Base-by-base conservation (phyloP, 1,140 invertebrate genomes). In the Camponotus pennsylvanicus region DNA sequence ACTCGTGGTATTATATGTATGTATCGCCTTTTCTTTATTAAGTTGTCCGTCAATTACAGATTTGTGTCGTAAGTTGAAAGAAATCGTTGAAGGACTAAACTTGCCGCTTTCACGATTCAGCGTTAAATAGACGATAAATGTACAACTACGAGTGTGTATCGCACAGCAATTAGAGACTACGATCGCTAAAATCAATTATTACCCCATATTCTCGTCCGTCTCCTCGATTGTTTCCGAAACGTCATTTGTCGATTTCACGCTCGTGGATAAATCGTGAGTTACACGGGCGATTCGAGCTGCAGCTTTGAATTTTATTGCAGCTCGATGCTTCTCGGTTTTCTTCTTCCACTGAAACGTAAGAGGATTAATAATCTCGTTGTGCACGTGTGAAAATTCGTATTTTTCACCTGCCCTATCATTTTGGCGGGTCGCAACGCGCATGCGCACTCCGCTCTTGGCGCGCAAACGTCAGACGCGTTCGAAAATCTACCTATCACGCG, bases 261-360 rank as follows among this genome's bases (percentile, higher is more conserved):
- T 86, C n/a, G 92, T 90, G 21, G 88, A 92, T 42, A 95, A 90
- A 63, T 95, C 93, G 21, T 95, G 91, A 7, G 94, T 93, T 52
- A 95, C 93, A 21, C 93, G 86, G 15, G 96, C 96, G 27, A 96
- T 95, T 37, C 96, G 94, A 78, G 95, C 96, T 0, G 96, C 96
- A 37, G 97, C 97, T 93, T 97, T 97, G 80, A 97, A 97, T 88
- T 96, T 96, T 57, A 97, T 96, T 34, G 96, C 95, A 0, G 96
- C 97, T 86, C 95, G 95, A 92, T 96, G 96, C 92, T 97, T 97
- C 71, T 97, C 97, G 90, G 97, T 95, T 92, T 97, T 97, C 84
- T 96, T 96, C 91, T 97, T 97, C 97, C 97, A 97, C 96, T 97
- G 91, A 83, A 95, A 96, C n/a, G 15, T 52, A 52, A 15, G 15